phyloP scores from a whole-genome alignment of 2,888 invertebrate genomes.

The Dryomyza anilis region DNA sequence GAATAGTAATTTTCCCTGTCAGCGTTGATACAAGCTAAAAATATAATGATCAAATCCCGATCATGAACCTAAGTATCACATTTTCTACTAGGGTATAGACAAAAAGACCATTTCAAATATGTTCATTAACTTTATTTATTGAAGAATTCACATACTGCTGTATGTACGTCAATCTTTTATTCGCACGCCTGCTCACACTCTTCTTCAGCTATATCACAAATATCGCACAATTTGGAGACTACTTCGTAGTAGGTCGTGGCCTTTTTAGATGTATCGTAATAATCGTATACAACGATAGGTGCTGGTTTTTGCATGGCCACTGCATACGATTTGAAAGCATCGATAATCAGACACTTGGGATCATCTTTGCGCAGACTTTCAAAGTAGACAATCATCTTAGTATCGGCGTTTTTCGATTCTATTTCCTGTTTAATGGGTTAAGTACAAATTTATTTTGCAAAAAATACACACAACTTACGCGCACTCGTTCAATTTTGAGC shows the following conservation, averaged over 20 bases:
- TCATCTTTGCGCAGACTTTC: conserved; percentile 69
- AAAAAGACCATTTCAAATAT: too few species aligned
- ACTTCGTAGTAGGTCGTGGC: conserved; percentile 52
- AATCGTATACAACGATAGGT: conserved; percentile 83
- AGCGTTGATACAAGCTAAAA: too few species aligned
- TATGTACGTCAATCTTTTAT: too few species aligned
- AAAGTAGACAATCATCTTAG: conserved; percentile 72
- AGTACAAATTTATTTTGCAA: neutral
- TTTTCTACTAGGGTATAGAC: too few species aligned
- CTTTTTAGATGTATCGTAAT: conserved; percentile 77
- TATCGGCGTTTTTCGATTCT: conserved; percentile 71
- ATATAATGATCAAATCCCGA: too few species aligned
- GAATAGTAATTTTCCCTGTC: too few species aligned
- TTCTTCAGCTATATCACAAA: too few species aligned
- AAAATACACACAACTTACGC: conserved; percentile 46
- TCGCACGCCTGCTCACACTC: too few species aligned
- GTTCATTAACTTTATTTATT: too few species aligned
- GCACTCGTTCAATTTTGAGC: conserved; percentile 59
- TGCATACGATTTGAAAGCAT: conserved; percentile 80
- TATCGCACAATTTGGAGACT: too few species aligned
- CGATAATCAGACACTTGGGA: conserved; percentile 78
- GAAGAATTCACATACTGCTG: too few species aligned
- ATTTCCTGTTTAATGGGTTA: conserved; percentile 64
- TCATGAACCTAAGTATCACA: too few species aligned
- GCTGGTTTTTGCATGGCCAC: conserved; percentile 87